A percentile compares a stretch with the other conserved stretches of the same genome.
Conservation (phyloP, 2,797 vertebrate species). For the Melanotaenia trifasciata region DNA sequence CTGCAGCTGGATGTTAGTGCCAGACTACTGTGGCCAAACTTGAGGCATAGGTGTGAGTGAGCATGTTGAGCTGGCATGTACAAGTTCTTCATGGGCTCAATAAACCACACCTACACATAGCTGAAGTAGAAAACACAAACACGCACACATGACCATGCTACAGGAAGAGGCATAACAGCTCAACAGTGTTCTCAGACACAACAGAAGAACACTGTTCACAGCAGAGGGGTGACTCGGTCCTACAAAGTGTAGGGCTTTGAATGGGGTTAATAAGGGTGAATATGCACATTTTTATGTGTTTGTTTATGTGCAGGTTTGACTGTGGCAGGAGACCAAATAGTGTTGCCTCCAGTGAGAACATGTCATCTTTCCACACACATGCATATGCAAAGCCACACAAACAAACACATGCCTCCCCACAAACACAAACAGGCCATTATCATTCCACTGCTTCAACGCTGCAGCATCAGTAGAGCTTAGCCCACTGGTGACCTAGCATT, state of each 20-base stretch:
- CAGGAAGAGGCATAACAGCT: slow-evolving; percentile 40
- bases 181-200: slow-evolving; percentile 61
- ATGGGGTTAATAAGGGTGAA: slow-evolving; percentile 8
- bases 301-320: slow-evolving; percentile 11
- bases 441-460: slow-evolving; percentile 71
- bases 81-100: slow-evolving; percentile 31
- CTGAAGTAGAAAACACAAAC: slow-evolving; percentile 10
- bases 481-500: slow-evolving; percentile 69
- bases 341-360: slow-evolving; percentile 35
- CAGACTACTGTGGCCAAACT: slow-evolving; percentile 19
- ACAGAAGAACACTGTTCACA: slow-evolving; percentile 59
- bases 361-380: slow-evolving; percentile 36
- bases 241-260: slow-evolving; percentile 24
- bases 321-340: slow-evolving; percentile 18
- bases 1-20: neutral
- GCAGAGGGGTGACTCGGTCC: slow-evolving; percentile 57
- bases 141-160: slow-evolving; percentile 20
- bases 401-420: slow-evolving; percentile 46
- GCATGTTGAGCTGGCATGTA: slow-evolving; percentile 20
- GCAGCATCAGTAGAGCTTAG: slow-evolving; percentile 72
- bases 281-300: slow-evolving; percentile 17
- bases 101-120: slow-evolving; percentile 31
- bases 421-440: slow-evolving; percentile 71
- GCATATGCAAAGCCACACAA: slow-evolving; percentile 56
- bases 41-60: slow-evolving; percentile 10